Percentiles rank a stretch among this genome's conserved stretches.
Evolutionary conservation across 2,888 invertebrate species (phyloP).

Genomic region (Parascotia fuliginaria): DNA sequence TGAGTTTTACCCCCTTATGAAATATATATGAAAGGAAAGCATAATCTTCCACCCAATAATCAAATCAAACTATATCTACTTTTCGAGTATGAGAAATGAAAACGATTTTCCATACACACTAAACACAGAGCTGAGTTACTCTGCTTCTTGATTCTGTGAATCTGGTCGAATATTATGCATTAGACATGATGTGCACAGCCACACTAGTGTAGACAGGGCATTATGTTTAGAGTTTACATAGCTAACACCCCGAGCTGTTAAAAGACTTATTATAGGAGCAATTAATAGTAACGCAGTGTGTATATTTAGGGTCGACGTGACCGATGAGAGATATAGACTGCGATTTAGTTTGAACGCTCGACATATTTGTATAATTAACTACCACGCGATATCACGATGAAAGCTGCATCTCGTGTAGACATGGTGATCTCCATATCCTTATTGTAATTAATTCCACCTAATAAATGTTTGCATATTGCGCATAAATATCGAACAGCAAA

Average conservation of each 20-base stretch:
- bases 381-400: not conserved
- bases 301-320: constrained; percentile 2
- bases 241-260: not conserved
- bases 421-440: not conserved
- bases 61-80: no score
- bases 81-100: no score
- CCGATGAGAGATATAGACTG: constrained; percentile 15
- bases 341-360: not conserved
- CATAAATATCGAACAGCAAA: not conserved
- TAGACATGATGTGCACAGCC: no score
- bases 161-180: no score
- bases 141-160: no score
- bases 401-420: not conserved
- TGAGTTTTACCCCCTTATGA: no score
- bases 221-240: not conserved
- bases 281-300: constrained; percentile 1
- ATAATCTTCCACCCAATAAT: no score
- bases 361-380: constrained; percentile 9
- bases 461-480: no score
- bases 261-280: constrained; percentile 3
- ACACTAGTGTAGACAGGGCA: no score
- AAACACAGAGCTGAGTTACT: no score
- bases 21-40: no score
- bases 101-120: no score
- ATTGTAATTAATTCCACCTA: not conserved